phyloP scores from a whole-genome alignment of 2,797 vertebrate species.

The Coreius guichenoti region DNA sequence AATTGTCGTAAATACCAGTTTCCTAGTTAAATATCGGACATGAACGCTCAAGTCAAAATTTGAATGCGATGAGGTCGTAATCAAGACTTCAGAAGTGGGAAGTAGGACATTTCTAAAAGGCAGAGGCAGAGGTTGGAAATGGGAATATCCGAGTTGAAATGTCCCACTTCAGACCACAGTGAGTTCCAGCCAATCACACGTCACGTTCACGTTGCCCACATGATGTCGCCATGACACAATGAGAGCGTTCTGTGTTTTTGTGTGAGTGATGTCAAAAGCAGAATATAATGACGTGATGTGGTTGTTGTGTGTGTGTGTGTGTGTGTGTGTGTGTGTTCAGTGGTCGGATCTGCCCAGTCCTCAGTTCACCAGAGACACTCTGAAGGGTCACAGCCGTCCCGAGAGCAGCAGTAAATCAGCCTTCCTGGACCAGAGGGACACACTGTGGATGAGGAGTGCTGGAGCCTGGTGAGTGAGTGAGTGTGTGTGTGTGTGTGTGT shows the following conservation, averaged over 20 bases:
- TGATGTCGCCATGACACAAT: not conserved
- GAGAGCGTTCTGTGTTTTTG: not conserved
- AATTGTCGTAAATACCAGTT: no score
- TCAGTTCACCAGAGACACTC: conserved; percentile 84
- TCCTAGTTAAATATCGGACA: no score
- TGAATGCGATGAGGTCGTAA: no score
- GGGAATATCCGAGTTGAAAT: no score
- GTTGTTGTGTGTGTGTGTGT: not conserved
- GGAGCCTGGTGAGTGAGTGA: conserved; percentile 80
- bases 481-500: no score
- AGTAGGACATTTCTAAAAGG: no score
- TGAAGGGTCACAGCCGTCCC: conserved; percentile 86
- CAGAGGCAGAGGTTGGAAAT: no score
- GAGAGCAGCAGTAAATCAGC: conserved; percentile 88
- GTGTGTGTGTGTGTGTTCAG: conserved; percentile 19
- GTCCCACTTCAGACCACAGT: no score
- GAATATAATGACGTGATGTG: not conserved
- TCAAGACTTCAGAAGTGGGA: no score
- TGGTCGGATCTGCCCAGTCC: conserved; percentile 83
- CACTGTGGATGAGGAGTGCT: conserved; percentile 92
- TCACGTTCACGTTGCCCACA: no score
- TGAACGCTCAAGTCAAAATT: no score
- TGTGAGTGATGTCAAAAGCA: no score
- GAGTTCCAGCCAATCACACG: not conserved
- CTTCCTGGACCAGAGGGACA: conserved; percentile 90